Evolutionary conservation across 2,888 invertebrate genomes (phyloP), one percentile per base, ranked within the genome.

Genomic region (Tuta absoluta): DNA sequence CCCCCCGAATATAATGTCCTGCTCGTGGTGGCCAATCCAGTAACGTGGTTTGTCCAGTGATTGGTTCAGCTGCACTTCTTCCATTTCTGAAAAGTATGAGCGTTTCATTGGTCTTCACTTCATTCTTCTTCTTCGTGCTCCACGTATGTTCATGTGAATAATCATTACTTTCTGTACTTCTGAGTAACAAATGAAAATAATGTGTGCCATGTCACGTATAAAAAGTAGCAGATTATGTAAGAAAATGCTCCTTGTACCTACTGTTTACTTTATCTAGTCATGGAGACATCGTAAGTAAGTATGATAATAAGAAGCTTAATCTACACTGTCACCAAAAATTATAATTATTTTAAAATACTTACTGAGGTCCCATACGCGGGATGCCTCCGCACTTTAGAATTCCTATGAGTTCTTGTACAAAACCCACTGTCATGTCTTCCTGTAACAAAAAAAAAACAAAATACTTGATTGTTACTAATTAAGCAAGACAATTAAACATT

Each of bases 31-130:
- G 87, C 28, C 62, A 45, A 5, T 64, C 63, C 1, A 71, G 64
- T 1, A 91, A 71, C 4, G 71, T 75, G 0, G 85, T 85, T 51
- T 73, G 65, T 0, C 85, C 86, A 61, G 73, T 71, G 21, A 72
- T 62, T 4, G 90, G 90, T 65, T 90, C 90, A 17, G 78, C 69
- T 1, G 78, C 74, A 63, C 69, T 85, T 67, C 90, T 81, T 37
- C 87, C 89, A 62, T 75, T 86, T 66, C 90, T 89, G 72, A 76
- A 67, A 37, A 57, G 23, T 5, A 53, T 11, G 23, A 2, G 14
- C 7, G 23, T 59, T 17, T 33, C 5, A 28, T 28, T 28, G n/a
- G n/a, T n/a, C n/a, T n/a, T n/a, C n/a, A n/a, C n/a, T n/a, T n/a
- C n/a, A n/a, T n/a, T n/a, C n/a, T n/a, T n/a, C n/a, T n/a, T n/a